These are phyloP conservation scores for Heteromormyrus szaboi DNA, from an alignment of 2,797 vertebrate genomes.

Conservation along the genomic window DNA sequence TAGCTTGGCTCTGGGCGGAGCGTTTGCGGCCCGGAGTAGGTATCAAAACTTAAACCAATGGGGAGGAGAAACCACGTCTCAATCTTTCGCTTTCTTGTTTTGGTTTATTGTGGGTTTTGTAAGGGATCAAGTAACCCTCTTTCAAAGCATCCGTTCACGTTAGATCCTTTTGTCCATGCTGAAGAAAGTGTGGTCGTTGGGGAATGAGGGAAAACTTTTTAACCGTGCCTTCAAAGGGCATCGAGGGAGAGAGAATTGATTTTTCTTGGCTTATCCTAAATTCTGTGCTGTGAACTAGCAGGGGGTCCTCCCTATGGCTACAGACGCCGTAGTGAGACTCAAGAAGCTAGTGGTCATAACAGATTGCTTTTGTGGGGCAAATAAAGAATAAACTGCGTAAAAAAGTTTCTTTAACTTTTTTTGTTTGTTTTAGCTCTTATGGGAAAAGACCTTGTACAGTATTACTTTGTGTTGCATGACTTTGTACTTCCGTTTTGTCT, in stretches of 20 bases:
- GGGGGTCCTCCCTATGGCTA: conserved; percentile 63
- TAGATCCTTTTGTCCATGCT: conserved; percentile 43
- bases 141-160: conserved; percentile 62
- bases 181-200: conserved; percentile 54
- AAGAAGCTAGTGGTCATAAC: conserved; percentile 56
- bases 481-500: conserved; percentile 28
- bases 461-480: conserved; percentile 6
- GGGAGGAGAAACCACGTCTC: conserved; percentile 50
- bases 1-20: not conserved
- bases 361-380: conserved; percentile 48
- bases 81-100: conserved; percentile 54
- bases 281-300: conserved; percentile 56
- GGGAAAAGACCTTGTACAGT: not conserved
- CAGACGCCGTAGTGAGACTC: conserved; percentile 56
- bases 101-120: conserved; percentile 65
- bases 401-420: conserved; percentile 57
- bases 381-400: conserved; percentile 27
- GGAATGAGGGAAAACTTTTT: conserved; percentile 57
- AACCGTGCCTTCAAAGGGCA: conserved; percentile 63
- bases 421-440: conserved; percentile 26
- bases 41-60: conserved; percentile 52
- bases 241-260: conserved; percentile 65
- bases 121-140: conserved; percentile 55
- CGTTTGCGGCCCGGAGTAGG: not conserved
- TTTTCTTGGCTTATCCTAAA: conserved; percentile 59